Evolutionary conservation across 2,113 vertebrate genomes (phyloP).

Genomic region (Caloenas nicobarica): DNA sequence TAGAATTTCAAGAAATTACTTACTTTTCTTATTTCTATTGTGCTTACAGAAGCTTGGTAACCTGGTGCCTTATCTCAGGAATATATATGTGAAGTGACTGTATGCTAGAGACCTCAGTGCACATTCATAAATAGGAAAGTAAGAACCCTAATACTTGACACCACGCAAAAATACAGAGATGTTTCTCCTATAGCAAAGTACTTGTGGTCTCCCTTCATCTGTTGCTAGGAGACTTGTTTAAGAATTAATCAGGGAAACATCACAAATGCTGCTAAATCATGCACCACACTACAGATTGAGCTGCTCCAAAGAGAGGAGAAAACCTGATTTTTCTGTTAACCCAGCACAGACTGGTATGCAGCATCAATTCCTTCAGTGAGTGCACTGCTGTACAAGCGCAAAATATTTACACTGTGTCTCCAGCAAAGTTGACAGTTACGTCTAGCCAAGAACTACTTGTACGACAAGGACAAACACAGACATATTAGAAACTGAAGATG

Average conservation of each 20-base stretch:
- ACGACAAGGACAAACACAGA: conserved; percentile 24
- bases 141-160: conserved; percentile 12
- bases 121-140: neutral
- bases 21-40: neutral
- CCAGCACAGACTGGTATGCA: neutral
- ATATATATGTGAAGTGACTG: neutral
- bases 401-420: conserved; percentile 36
- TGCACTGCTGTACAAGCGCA: neutral
- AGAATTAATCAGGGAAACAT: conserved; percentile 67
- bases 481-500: neutral
- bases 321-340: conserved; percentile 25
- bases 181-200: conserved; percentile 42
- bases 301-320: conserved; percentile 18
- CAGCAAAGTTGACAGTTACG: conserved; percentile 9
- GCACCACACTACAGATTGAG: conserved; percentile 41
- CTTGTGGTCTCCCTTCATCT: conserved; percentile 22
- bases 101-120: neutral
- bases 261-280: conserved; percentile 68
- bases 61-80: neutral
- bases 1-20: neutral
- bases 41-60: neutral
- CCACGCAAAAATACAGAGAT: conserved; percentile 19
- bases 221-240: conserved; percentile 76
- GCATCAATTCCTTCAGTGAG: neutral
- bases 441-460: conserved; percentile 10